A percentile compares a stretch with the other conserved stretches of the same genome.
Conservation (phyloP, 30 jellyfish, hydroid and myxozoan species). For the Haliclystus octoradiatus region DNA sequence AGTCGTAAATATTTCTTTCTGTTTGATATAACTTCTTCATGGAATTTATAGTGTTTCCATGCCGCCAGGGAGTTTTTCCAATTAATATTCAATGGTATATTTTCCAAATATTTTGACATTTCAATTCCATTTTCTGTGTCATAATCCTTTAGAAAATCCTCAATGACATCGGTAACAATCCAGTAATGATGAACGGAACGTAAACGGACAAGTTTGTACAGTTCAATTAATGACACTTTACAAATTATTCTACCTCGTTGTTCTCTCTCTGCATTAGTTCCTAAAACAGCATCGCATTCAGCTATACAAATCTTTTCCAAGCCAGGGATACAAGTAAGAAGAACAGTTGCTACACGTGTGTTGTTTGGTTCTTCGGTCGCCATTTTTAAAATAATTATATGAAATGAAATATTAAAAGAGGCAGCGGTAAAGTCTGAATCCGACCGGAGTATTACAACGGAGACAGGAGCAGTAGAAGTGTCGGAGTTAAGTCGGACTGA, state of each 20-base stretch:
- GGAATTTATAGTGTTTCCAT: conserved; percentile 29
- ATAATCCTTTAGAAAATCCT: conserved; percentile 6
- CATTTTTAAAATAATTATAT: too few species aligned
- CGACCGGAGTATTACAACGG: too few species aligned
- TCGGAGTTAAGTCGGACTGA: too few species aligned
- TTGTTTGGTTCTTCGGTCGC: too few species aligned
- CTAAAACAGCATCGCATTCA: conserved; percentile 52
- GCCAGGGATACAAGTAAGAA: conserved; percentile 78
- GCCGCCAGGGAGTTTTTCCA: conserved; percentile 50
- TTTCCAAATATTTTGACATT: conserved; percentile 25
- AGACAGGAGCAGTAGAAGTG: too few species aligned
- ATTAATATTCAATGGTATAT: conserved; percentile 6
- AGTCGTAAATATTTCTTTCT: too few species aligned
- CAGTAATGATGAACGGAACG: conserved; percentile 93
- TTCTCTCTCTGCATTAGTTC: conserved; percentile 27
- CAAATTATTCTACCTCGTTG: conserved; percentile 64
- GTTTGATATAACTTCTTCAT: too few species aligned
- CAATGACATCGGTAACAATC: conserved; percentile 44
- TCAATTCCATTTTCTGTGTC: conserved; percentile 25
- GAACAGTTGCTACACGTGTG: too few species aligned
- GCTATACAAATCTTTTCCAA: conserved; percentile 37
- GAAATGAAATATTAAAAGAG: too few species aligned
- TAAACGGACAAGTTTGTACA: conserved; percentile 20
- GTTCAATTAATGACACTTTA: conserved; percentile 1
- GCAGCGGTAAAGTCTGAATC: too few species aligned